Conservation (phyloP, 2,888 invertebrate species). For the Halictus quadricinctus region DNA sequence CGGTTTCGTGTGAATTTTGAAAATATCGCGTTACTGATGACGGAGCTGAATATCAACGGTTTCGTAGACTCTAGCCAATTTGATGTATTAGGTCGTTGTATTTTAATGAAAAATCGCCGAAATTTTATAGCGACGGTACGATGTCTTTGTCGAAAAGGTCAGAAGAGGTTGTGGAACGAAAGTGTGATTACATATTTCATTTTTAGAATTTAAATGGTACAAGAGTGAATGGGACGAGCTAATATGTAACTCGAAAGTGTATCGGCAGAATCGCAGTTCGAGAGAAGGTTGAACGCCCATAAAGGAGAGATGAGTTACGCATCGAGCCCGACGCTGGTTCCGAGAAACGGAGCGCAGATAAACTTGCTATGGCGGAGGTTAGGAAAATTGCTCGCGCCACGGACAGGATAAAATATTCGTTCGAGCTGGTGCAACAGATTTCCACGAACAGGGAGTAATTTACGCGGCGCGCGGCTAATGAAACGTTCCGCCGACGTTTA, state of each 20-base stretch:
- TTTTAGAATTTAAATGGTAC: too few relatives aligned
- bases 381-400: slow-evolving; percentile 29
- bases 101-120: too few relatives aligned
- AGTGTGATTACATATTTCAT: too few relatives aligned
- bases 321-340: slow-evolving; percentile 24
- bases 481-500: slow-evolving; percentile 59
- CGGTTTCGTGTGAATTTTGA: too few relatives aligned
- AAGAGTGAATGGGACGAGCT: too few relatives aligned
- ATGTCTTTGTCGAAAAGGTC: too few relatives aligned
- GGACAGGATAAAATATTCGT: slow-evolving; percentile 26
- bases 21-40: too few relatives aligned
- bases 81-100: too few relatives aligned
- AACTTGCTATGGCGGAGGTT: slow-evolving; percentile 6
- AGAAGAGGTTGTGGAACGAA: too few relatives aligned
- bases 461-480: slow-evolving; percentile 36
- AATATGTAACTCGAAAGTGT: not conserved
- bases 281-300: not conserved
- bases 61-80: too few relatives aligned
- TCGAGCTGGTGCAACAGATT: slow-evolving; percentile 21
- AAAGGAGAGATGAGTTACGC: not conserved
- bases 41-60: too few relatives aligned
- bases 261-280: not conserved
- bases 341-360: slow-evolving; percentile 13
- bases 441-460: slow-evolving; percentile 40
- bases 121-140: too few relatives aligned